phyloP scores from a whole-genome alignment of 1,140 invertebrate genomes.

The Batillaria attramentaria region DNA sequence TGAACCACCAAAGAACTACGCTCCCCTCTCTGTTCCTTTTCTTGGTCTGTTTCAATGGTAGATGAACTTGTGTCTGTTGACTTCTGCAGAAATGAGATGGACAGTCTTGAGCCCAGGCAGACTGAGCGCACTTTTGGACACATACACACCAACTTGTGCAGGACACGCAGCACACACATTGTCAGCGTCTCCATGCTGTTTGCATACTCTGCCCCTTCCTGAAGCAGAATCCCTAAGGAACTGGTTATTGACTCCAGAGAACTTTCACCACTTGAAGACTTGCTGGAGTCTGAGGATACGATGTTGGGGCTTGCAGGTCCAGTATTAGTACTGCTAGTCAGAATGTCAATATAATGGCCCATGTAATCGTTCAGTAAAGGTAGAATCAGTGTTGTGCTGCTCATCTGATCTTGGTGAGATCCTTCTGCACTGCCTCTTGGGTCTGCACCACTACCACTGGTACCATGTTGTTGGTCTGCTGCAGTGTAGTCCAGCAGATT shows the following conservation, averaged over 20 bases:
- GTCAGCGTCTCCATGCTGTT: conserved; percentile 51
- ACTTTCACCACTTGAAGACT: conserved; percentile 33
- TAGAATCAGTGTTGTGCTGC: conserved; percentile 39
- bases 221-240: conserved; percentile 46
- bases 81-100: no score
- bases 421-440: not conserved
- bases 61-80: conserved; percentile 1
- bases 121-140: conserved; percentile 37
- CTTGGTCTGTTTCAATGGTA: conserved; percentile 1
- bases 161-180: conserved; percentile 36
- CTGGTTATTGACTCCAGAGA: conserved; percentile 51
- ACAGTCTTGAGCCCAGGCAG: not conserved
- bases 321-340: conserved; percentile 20
- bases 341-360: conserved; percentile 48
- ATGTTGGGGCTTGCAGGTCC: conserved; percentile 15
- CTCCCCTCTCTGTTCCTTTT: conserved; percentile 8
- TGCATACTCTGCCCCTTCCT: conserved; percentile 47
- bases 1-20: no score
- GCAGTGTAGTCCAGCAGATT: conserved; percentile 24
- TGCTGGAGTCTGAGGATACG: conserved; percentile 19
- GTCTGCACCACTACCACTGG: no score
- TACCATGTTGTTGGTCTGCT: no score
- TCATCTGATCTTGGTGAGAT: not conserved
- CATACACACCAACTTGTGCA: conserved; percentile 42
- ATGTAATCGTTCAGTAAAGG: conserved; percentile 51